phyloP scores from a whole-genome alignment of 2,113 vertebrate genomes.

The Syrmaticus mikado region DNA sequence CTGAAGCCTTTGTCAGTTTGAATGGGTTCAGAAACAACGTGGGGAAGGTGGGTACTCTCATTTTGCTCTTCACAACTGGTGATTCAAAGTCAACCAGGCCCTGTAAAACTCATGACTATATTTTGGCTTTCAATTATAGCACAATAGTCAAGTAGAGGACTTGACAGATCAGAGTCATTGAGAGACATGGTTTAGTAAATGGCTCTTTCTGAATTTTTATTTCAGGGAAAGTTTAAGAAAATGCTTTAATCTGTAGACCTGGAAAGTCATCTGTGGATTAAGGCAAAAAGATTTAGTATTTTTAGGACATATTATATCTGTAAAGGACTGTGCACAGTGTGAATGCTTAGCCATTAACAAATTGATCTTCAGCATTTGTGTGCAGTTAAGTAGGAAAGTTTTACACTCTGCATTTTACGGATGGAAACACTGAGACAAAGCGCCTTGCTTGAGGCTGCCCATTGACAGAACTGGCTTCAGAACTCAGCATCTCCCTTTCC shows the following conservation, averaged over 20 bases:
- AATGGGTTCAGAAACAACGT: background rate
- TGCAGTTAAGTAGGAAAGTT: background rate
- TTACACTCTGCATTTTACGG: background rate
- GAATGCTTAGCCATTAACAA: conserved; percentile 51
- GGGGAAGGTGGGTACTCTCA: background rate
- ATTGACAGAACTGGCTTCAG: background rate
- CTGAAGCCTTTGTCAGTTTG: background rate
- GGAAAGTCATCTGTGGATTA: conserved; percentile 12
- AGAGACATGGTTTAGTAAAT: background rate
- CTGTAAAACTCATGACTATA: background rate
- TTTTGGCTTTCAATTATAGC: conserved; percentile 11
- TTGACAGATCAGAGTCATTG: background rate
- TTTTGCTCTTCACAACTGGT: background rate
- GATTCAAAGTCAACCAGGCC: background rate
- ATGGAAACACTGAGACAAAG: conserved; percentile 12
- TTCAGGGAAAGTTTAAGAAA: background rate
- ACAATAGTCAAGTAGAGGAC: background rate
- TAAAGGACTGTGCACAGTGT: conserved; percentile 4
- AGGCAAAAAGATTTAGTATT: conserved; percentile 37
- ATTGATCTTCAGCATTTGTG: conserved; percentile 28
- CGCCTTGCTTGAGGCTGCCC: background rate
- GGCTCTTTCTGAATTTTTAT: background rate
- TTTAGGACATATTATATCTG: conserved; percentile 20
- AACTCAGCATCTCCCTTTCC: background rate
- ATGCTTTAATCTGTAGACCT: conserved; percentile 27